These are phyloP conservation scores for Yponomeuta sedellus DNA, from an alignment of 2,888 invertebrate species.

Conservation along the genomic window DNA sequence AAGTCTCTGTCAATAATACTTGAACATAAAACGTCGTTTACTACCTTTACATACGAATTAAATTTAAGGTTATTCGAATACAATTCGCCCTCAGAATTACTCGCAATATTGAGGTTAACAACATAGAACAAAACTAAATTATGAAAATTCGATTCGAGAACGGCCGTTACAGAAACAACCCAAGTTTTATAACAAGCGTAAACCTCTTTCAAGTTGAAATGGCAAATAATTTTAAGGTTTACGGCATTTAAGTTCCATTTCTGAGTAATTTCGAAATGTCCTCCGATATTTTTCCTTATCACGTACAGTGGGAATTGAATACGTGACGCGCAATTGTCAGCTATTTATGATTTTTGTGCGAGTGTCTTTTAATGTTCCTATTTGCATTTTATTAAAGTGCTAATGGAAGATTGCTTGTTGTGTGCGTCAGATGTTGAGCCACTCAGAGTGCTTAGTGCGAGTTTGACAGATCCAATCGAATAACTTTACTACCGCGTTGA, in stretches of 20 bases:
- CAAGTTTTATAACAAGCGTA: slow-evolving; percentile 5
- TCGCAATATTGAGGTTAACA: not conserved
- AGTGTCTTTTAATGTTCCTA: slow-evolving; percentile 38
- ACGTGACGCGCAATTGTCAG: slow-evolving; percentile 47
- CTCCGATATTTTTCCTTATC: slow-evolving; percentile 27
- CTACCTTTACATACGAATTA: not conserved
- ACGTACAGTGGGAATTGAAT: slow-evolving; percentile 45
- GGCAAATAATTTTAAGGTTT: slow-evolving; percentile 2
- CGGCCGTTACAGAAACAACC: slow-evolving; percentile 7
- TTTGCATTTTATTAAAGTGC: slow-evolving; percentile 58
- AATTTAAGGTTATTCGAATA: not conserved
- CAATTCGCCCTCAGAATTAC: not conserved
- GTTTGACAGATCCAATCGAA: too few relatives aligned
- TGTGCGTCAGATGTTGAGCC: slow-evolving; percentile 12
- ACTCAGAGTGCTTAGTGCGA: too few relatives aligned
- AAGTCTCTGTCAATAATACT: not conserved
- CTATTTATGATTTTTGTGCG: slow-evolving; percentile 37
- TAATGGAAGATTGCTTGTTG: slow-evolving; percentile 20
- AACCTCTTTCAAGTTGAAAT: slow-evolving; percentile 7
- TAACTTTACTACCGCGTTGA: too few relatives aligned
- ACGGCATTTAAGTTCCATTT: slow-evolving; percentile 1
- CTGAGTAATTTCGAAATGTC: not conserved
- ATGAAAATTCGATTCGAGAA: slow-evolving; percentile 10
- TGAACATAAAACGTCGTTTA: not conserved
- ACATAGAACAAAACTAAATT: not conserved